Base-by-base conservation (phyloP, 2,888 invertebrate species). In the Elmis aenea region DNA sequence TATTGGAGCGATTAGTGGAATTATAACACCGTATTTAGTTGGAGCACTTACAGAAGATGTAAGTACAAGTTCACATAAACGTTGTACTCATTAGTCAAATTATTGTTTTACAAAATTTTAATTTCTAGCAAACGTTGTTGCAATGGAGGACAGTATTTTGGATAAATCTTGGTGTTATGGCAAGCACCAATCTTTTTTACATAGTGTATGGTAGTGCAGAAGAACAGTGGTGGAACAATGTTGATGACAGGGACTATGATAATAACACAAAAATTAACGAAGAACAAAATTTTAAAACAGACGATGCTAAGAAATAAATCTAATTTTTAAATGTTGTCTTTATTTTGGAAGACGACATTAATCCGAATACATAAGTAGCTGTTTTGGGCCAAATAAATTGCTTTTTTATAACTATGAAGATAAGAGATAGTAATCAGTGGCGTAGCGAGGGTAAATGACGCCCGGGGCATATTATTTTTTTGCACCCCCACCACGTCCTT, bases 61-160 rank as follows among this genome's bases (percentile, higher is more conserved):
- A 59, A 73, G 74, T 72, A 46, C n/a, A n/a, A n/a, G n/a, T n/a
- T n/a, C 10, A 9, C 3, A 21, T 2, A 21, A 4, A 21, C 2
- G 3, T 21, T 21, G 3, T 21, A 9, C 22, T 11, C 9, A 3
- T 22, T 22, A 23, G 14, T 22, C 25, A 20, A n/a, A 9, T 37
- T 13, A 20, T 35, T 8, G 8, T 6, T 18, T 18, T 5, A 18
- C 8, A n/a, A n/a, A 29, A 27, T 33, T 38, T 38, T 49, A 51
- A 56, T 46, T 71, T 71, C 9, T 65, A 79, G 80, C 74, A 79
- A 26, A 72, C 75, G 1, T 54, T 83, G 4, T 61, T 64, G 11
- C 77, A 87, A 68, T 90, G 90, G 90, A 73, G 82, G 12, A 55
- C 74, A 0, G 87, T 89, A 0, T 89, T 89, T 62, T 87, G 88